A percentile compares a stretch with the other conserved stretches of the same genome.
phyloP scores from a whole-genome alignment of 2,113 vertebrate species.

The Oxygymnocypris stewartii region DNA sequence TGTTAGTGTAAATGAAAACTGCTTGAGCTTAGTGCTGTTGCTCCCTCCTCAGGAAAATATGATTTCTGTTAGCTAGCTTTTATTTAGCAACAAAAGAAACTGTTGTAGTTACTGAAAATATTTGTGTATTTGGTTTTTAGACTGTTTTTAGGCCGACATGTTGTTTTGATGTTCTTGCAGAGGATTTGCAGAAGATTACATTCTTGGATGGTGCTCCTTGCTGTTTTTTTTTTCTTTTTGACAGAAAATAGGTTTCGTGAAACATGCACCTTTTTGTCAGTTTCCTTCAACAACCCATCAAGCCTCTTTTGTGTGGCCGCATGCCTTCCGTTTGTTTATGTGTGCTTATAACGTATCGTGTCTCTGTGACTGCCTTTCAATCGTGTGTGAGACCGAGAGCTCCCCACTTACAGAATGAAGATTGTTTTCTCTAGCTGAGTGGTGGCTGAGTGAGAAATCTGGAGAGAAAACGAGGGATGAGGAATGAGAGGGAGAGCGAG shows the following conservation, averaged over 20 bases:
- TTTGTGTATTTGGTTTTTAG: neutral
- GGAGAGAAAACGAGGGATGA: constrained; percentile 1
- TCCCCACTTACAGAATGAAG: neutral
- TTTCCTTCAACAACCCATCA: constrained; percentile 14
- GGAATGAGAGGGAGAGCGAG: constrained; percentile 37
- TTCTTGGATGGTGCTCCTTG: neutral
- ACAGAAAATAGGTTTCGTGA: neutral
- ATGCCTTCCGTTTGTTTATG: constrained; percentile 2
- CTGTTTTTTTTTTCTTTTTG: neutral
- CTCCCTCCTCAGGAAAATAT: neutral
- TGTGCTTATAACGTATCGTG: constrained; percentile 18
- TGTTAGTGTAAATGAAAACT: neutral
- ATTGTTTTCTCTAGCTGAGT: constrained; percentile 37
- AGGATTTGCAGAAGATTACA: neutral
- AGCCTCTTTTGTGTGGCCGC: neutral
- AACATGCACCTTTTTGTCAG: neutral
- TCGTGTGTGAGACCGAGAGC: neutral
- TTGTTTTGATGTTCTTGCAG: neutral
- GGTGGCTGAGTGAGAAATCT: constrained; percentile 19
- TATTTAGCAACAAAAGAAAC: neutral
- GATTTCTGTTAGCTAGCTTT: neutral
- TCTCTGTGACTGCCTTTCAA: neutral
- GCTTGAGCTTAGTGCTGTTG: neutral
- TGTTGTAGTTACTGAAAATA: neutral
- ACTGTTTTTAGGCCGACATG: neutral